These are phyloP conservation scores for Oncopodura yosiiana DNA, from an alignment of 1,140 invertebrate genomes.

Conservation along the genomic window DNA sequence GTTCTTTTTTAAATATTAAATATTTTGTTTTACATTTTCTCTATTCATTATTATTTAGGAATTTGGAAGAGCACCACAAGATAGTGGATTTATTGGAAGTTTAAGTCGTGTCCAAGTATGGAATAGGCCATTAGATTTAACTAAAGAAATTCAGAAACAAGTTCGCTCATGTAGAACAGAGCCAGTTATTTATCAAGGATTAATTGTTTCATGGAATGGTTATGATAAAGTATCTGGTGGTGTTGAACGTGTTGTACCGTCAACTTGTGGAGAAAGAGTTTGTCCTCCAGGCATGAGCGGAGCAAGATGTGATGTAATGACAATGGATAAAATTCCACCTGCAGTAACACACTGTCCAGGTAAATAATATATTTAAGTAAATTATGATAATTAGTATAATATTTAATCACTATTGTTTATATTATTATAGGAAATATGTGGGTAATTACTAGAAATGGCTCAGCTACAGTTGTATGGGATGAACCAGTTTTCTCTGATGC, in stretches of 20 bases:
- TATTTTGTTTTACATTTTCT: too few relatives aligned
- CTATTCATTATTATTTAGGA: too few relatives aligned
- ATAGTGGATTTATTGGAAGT: constrained; percentile 86
- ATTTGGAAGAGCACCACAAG: constrained; percentile 60
- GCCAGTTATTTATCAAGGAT: constrained; percentile 73
- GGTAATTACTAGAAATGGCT: constrained; percentile 85
- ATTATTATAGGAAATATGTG: constrained; percentile 86
- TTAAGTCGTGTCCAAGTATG: constrained; percentile 91
- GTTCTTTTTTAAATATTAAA: too few relatives aligned
- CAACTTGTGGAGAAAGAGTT: constrained; percentile 74
- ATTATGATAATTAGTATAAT: too few relatives aligned
- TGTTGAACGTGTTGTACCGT: constrained; percentile 84
- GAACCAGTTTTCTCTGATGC: constrained; percentile 85
- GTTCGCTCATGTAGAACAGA: constrained; percentile 76
- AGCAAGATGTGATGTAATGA: constrained; percentile 67
- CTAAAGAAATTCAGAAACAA: constrained; percentile 86
- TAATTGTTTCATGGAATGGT: constrained; percentile 82
- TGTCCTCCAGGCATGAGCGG: constrained; percentile 77
- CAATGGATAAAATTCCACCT: constrained; percentile 76
- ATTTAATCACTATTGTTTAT: too few relatives aligned
- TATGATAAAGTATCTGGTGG: constrained; percentile 79
- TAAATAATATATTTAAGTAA: too few relatives aligned
- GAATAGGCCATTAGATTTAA: constrained; percentile 78
- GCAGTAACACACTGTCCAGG: constrained; percentile 79
- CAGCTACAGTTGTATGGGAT: constrained; percentile 85